Evolutionary conservation across 2,888 invertebrate species (phyloP).

Genomic region (Punctoribates punctum): DNA sequence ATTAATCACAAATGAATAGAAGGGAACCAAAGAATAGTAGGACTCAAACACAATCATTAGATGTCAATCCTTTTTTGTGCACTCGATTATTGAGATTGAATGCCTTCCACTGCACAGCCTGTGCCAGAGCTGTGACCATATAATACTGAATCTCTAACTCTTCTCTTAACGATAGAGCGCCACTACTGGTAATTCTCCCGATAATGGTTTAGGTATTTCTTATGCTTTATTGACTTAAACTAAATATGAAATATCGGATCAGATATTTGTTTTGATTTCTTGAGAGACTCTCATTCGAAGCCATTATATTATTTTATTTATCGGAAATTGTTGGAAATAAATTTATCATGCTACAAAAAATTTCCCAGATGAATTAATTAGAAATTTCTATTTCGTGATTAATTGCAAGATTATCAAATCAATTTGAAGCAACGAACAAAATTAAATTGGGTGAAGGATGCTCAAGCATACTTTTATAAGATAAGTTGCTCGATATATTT

Average conservation of each 20-base stretch:
- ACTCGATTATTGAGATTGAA: slow-evolving; percentile 33
- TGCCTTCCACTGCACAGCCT: background rate
- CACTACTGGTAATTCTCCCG: slow-evolving; percentile 10
- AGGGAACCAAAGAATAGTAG: background rate
- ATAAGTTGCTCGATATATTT: too few species aligned
- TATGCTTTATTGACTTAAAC: background rate
- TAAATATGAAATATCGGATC: slow-evolving; percentile 14
- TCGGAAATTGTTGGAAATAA: background rate
- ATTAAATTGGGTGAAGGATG: too few species aligned
- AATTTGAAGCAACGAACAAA: too few species aligned
- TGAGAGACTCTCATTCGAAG: background rate
- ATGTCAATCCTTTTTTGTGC: slow-evolving; percentile 30
- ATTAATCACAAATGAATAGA: slow-evolving; percentile 23
- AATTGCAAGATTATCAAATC: too few species aligned
- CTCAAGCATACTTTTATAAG: too few species aligned
- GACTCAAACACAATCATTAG: slow-evolving; percentile 7
- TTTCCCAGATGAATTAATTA: background rate
- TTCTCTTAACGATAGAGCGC: background rate
- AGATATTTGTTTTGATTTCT: slow-evolving; percentile 8
- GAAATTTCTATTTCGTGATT: too few species aligned
- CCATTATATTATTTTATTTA: background rate
- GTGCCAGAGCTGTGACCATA: background rate
- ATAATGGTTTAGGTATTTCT: slow-evolving; percentile 1
- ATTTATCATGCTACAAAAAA: background rate
- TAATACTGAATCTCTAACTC: background rate